Evolutionary conservation across 2,113 vertebrate genomes (phyloP).

Genomic region (Saccopteryx bilineata): DNA sequence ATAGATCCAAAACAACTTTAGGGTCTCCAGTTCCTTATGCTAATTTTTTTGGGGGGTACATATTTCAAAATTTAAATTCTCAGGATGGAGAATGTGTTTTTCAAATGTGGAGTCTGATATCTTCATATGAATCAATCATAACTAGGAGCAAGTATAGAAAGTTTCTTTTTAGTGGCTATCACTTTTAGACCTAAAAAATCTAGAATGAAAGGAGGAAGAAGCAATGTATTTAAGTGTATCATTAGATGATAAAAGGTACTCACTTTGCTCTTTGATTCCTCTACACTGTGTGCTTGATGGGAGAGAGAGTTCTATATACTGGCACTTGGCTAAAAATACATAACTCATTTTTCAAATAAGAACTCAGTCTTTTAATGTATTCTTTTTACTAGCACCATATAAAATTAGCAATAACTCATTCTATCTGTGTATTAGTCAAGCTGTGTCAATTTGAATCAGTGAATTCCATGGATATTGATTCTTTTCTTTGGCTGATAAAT

Average conservation of each 20-base stretch:
- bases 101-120: neutral
- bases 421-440: neutral
- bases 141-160: neutral
- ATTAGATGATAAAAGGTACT: neutral
- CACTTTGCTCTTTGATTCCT: neutral
- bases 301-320: neutral
- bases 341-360: slow-evolving; percentile 22
- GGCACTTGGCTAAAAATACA: neutral
- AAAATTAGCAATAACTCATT: slow-evolving; percentile 8
- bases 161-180: neutral
- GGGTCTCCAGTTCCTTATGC: neutral
- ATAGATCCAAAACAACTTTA: neutral
- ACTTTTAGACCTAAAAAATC: neutral
- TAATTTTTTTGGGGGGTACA: neutral
- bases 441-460: neutral
- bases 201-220: neutral
- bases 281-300: neutral
- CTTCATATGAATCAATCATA: neutral
- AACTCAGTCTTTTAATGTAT: neutral
- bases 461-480: neutral
- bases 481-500: neutral
- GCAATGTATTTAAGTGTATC: neutral
- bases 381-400: neutral
- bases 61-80: neutral
- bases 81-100: neutral